Base-by-base conservation (phyloP, 1,140 invertebrate genomes). In the Panulirus ornatus region DNA sequence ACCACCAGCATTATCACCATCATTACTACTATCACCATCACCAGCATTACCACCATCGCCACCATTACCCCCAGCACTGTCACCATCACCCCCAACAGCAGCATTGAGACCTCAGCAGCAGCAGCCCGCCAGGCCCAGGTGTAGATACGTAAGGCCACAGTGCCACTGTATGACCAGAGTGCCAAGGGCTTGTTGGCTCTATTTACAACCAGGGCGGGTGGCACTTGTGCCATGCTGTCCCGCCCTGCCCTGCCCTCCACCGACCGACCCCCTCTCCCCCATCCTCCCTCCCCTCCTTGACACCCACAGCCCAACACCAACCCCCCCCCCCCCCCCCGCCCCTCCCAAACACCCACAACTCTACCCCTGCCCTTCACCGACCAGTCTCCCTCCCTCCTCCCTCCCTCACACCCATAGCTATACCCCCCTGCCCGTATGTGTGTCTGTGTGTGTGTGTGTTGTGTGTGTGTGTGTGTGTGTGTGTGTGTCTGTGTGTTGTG, bases 151-250 rank as follows among this genome's bases (percentile, higher is more conserved):
- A 2, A 34, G 70, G 70, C 14, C 34, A 6, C 70, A 73, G 70
- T 9, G 30, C 30, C 30, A 22, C 27, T 73, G 70, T 73, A 73
- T 14, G n/a, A 34, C 70, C 19, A 14, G 70, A 34, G 70, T 73
- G 70, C 70, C 70, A 73, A 73, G 70, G 14, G 30, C 70, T 73
- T 73, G 70, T 73, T 73, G 70, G 6, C 30, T 9, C 70, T 73
- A 73, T 73, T 73, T 73, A 5, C 70, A 16, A 36, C n/a, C 30
- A 5, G 9, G 9, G 9, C 22, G 51, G 70, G 54, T 58, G 54
- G 54, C 70, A 73, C 70, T 36, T 30, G 5, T 6, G 9, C 70
- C 14, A 40, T 73, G 30, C 2, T 73, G 70, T 40, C 51, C 22
- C 51, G 51, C 51, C 51, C n/a, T n/a, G n/a, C n/a, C n/a, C n/a